A percentile compares a stretch with the other conserved stretches of the same genome.
Conservation (phyloP, 2,888 invertebrate species). For the Ophonus ardosiacus region DNA sequence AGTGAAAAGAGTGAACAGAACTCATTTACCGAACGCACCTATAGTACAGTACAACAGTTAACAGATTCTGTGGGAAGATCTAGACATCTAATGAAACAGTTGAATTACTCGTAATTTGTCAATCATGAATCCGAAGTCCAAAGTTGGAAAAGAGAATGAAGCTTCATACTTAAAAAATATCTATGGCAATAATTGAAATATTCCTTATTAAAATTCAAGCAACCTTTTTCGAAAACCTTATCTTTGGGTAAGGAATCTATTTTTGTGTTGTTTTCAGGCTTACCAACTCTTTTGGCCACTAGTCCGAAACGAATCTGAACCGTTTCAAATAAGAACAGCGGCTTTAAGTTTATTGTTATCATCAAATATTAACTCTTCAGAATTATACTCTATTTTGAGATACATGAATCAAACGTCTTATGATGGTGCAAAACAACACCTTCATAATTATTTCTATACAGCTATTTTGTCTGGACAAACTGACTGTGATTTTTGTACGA, state of each 20-base stretch:
- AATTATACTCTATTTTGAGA: constrained; percentile 41
- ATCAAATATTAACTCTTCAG: constrained; percentile 35
- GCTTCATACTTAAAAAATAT: no score
- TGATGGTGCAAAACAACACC: constrained; percentile 44
- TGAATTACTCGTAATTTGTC: no score
- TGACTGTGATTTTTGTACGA: constrained; percentile 50
- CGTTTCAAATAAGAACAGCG: constrained; percentile 45
- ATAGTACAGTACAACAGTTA: no score
- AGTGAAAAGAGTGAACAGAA: no score
- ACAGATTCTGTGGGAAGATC: no score
- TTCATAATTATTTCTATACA: constrained; percentile 57
- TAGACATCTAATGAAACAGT: no score
- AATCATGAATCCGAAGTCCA: no score
- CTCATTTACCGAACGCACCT: no score
- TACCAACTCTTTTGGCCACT: constrained; percentile 47
- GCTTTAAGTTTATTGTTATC: constrained; percentile 48
- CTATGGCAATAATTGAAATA: no score
- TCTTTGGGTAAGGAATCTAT: background rate
- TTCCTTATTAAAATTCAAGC: no score
- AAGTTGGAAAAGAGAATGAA: no score
- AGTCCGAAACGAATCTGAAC: constrained; percentile 41
- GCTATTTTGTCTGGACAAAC: constrained; percentile 45
- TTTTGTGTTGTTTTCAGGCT: constrained; percentile 11
- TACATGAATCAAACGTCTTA: constrained; percentile 54
- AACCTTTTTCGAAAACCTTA: no score